Base-by-base conservation (phyloP, 30 jellyfish, hydroid and myxozoan species). In the Turritopsis rubra region DNA sequence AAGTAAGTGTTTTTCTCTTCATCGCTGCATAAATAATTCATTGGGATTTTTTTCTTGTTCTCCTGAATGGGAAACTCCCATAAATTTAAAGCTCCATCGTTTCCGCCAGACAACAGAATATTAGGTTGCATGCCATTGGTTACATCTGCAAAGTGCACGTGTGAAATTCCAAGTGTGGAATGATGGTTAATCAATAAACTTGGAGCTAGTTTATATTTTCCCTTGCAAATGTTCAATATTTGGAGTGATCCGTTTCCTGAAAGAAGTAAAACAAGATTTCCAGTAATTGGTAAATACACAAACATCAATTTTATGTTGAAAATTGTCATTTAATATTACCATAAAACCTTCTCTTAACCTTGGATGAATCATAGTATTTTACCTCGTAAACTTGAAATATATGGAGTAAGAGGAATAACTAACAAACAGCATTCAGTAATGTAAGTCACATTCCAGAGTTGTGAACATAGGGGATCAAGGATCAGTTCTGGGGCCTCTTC, bases 191-290 rank as follows among this genome's bases (percentile, higher is more conserved):
- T 81, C 21, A 87, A 75, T 28, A 72, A 82, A 52, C 29, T 18
- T 65, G 88, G 91, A 1, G 53, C 83, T 66, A 91, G 70, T 29
- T 54, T 85, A 66, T 73, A 85, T 22, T 52, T 28, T 53, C 90
- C 90, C 52, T 80, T 84, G 27, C 79, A n/a, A 18, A 87, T 20
- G 13, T 80, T 85, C 54, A 83, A 87, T 72, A 91, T 18, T 31
- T 84, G 79, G 24, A 84, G 31, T 65, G 93, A 21, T 53, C 98
- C 98, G 84, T 91, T 91, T 21, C 98, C 98, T 91, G 70, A n/a
- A 66, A 82, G 20, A 31, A 20, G 52, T 27, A 52, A 75, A 26
- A 53, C 8, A 68, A 13, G 16, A 68, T 1, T 68, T 23, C 77
- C n/a, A n/a, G n/a, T n/a, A n/a, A n/a, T n/a, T n/a, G n/a, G n/a